Evolutionary conservation across 2,797 vertebrate species (phyloP).

Genomic region (Takifugu ocellatus): DNA sequence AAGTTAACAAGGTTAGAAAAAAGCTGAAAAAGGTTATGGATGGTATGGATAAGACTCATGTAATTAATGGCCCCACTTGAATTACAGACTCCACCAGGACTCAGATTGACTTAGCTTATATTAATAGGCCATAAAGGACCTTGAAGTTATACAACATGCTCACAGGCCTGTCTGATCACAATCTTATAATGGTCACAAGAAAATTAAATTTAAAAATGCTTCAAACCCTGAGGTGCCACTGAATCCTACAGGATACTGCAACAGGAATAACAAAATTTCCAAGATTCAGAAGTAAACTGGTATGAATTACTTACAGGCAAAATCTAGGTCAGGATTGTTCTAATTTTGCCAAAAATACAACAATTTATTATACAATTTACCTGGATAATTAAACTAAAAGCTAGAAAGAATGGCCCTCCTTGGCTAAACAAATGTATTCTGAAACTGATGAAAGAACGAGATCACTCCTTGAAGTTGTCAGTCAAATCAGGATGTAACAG

Average conservation of each 20-base stretch:
- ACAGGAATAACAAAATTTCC: constrained; percentile 1
- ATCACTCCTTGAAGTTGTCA: too few species aligned
- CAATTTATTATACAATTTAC: constrained; percentile 11
- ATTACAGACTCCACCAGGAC: neutral
- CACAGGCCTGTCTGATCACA: constrained; percentile 22
- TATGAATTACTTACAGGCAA: constrained; percentile 14
- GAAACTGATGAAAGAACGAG: too few species aligned
- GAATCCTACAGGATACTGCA: neutral
- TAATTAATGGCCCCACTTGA: neutral
- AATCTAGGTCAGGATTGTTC: constrained; percentile 14
- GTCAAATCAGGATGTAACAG: too few species aligned
- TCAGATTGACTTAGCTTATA: constrained; percentile 13
- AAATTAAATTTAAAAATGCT: constrained; percentile 16
- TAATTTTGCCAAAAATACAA: constrained; percentile 17
- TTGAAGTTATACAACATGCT: constrained; percentile 21
- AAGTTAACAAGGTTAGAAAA: constrained; percentile 16
- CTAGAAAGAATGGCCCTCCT: constrained; percentile 10
- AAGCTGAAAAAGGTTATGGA: constrained; percentile 11
- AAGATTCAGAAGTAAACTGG: constrained; percentile 12
- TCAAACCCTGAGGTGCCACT: neutral
- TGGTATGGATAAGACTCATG: constrained; percentile 11
- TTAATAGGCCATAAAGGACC: constrained; percentile 19
- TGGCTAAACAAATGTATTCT: neutral
- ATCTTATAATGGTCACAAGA: constrained; percentile 19
- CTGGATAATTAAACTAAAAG: constrained; percentile 13